These are phyloP conservation scores for Rhinatrema bivittatum DNA, from an alignment of 2,797 vertebrate species.

Conservation along the genomic window DNA sequence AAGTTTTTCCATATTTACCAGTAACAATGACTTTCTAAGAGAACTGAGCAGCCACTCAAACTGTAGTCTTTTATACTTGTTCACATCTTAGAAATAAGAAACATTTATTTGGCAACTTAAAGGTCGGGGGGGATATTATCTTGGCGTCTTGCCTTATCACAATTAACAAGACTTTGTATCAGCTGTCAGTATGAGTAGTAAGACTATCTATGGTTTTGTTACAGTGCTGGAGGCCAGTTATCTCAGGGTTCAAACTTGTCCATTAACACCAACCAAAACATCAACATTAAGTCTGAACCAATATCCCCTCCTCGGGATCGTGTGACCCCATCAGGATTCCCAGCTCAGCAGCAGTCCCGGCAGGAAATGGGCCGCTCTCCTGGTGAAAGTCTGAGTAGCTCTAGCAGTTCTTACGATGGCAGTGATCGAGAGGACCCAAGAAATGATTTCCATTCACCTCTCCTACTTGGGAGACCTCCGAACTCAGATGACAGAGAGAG, in stretches of 20 bases:
- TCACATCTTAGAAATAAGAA: no score
- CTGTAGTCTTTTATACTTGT: no score
- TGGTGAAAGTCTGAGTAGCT: slow-evolving; percentile 95
- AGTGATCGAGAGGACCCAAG: slow-evolving; percentile 93
- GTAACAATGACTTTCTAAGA: no score
- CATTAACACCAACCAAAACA: slow-evolving; percentile 90
- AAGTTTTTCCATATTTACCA: no score
- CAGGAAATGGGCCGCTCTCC: slow-evolving; percentile 93
- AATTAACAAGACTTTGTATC: no score
- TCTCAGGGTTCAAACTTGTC: slow-evolving; percentile 95
- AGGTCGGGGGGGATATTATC: no score
- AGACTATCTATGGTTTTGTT: slow-evolving; percentile 11
- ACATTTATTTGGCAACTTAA: no score
- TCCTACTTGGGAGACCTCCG: slow-evolving; percentile 79
- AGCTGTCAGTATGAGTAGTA: no score
- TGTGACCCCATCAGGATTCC: slow-evolving; percentile 80
- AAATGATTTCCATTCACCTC: slow-evolving; percentile 84
- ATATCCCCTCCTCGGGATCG: slow-evolving; percentile 94
- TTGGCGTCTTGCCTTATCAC: no score
- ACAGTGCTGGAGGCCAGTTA: slow-evolving; percentile 88
- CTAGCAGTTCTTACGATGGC: slow-evolving; percentile 95
- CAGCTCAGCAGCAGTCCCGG: slow-evolving; percentile 64
- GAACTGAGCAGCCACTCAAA: no score
- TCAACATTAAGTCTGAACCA: slow-evolving; percentile 96
- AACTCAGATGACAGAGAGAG: slow-evolving; percentile 80